Conservation (phyloP, 2,113 vertebrate genomes). For the Calcarius ornatus region DNA sequence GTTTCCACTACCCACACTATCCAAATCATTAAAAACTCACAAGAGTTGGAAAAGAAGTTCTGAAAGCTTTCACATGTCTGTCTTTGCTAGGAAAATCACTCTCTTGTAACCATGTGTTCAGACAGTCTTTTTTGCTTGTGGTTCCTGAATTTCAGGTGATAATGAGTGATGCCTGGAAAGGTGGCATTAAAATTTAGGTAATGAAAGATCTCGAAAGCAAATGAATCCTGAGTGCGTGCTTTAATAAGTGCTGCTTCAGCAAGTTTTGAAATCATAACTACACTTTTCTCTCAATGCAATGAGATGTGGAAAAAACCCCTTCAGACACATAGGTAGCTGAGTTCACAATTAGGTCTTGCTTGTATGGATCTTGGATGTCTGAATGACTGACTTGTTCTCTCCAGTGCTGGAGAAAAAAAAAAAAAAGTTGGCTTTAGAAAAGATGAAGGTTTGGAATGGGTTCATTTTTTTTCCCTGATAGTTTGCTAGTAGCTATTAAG, state of each 20-base stretch:
- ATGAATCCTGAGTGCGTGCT: neutral
- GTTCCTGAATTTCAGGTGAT: slow-evolving; percentile 42
- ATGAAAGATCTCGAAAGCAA: neutral
- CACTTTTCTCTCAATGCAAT: neutral
- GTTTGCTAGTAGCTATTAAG: neutral
- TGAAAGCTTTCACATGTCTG: slow-evolving; percentile 64
- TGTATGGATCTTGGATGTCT: neutral
- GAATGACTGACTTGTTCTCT: neutral
- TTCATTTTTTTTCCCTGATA: neutral
- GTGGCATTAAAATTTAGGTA: neutral
- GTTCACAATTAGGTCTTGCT: neutral
- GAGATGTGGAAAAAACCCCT: neutral
- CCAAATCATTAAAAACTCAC: slow-evolving; percentile 68
- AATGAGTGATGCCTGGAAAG: slow-evolving; percentile 13
- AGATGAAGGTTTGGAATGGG: neutral
- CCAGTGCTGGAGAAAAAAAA: neutral
- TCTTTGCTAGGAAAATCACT: slow-evolving; percentile 44
- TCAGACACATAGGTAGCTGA: neutral
- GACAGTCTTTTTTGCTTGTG: neutral
- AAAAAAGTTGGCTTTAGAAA: neutral
- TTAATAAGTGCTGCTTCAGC: neutral
- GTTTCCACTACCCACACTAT: slow-evolving; percentile 73
- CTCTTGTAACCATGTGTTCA: slow-evolving; percentile 28
- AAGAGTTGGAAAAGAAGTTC: slow-evolving; percentile 64
- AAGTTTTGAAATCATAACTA: neutral